These are phyloP conservation scores for Pentamera pediparva DNA, from an alignment of 53 echinoderm and acorn worm genomes.

Conservation along the genomic window DNA sequence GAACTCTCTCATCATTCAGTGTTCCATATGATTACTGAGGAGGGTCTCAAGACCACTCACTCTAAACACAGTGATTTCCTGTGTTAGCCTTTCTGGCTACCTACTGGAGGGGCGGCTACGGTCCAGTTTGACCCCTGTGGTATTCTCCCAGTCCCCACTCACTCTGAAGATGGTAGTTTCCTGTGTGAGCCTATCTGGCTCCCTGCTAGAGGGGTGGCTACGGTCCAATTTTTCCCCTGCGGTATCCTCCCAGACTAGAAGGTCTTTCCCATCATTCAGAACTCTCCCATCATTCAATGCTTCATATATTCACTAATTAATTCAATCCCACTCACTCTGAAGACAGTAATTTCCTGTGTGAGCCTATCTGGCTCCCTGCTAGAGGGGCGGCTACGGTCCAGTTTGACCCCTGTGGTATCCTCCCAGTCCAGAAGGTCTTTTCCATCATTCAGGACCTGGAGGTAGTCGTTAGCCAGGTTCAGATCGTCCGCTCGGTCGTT, in stretches of 20 bases:
- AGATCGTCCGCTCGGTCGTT: conserved; percentile 68
- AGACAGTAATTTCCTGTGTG: conserved; percentile 69
- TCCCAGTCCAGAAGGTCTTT: conserved; percentile 65
- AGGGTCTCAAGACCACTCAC: no score
- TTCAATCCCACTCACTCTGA: conserved; percentile 64
- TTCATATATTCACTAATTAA: no score
- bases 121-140: conserved; percentile 62
- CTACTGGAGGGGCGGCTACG: conserved; percentile 56
- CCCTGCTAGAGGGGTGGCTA: conserved; percentile 58
- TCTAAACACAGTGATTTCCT: conserved; percentile 75
- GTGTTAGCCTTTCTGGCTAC: conserved; percentile 62
- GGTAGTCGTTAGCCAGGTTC: conserved; percentile 66
- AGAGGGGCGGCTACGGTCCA: conserved; percentile 63
- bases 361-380: conserved; percentile 71
- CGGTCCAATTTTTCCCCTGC: conserved; percentile 61
- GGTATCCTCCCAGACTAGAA: conserved; percentile 58
- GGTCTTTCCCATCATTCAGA: conserved; percentile 57
- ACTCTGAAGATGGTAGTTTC: conserved; percentile 81
- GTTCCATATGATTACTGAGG: no score
- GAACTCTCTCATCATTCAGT: no score
- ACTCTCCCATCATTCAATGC: no score
- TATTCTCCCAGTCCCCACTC: conserved; percentile 53
- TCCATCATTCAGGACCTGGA: conserved; percentile 54
- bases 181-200: conserved; percentile 64
- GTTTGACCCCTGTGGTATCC: conserved; percentile 48